These are phyloP conservation scores for Platycnemis pennipes DNA, from an alignment of 2,888 invertebrate species.

Conservation along the genomic window DNA sequence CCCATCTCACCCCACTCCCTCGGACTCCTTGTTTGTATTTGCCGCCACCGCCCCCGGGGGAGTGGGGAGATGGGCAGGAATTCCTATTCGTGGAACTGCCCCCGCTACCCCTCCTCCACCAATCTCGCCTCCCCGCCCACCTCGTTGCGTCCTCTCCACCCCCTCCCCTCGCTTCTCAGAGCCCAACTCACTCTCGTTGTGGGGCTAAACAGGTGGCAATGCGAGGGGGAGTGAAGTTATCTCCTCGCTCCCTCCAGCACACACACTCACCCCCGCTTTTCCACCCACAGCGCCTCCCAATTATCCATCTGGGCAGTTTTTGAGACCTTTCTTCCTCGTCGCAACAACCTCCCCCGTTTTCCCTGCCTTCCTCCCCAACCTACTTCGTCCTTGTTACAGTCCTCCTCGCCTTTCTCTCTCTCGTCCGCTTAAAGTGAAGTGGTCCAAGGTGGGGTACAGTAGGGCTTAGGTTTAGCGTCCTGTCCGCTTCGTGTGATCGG, in stretches of 20 bases:
- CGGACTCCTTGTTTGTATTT: conserved; percentile 55
- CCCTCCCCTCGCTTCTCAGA: not conserved
- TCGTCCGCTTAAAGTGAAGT: not conserved
- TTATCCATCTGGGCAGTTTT: conserved; percentile 64
- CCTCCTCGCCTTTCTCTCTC: not conserved
- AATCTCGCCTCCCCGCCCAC: not conserved
- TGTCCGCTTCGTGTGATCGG: not conserved
- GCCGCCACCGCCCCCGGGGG: conserved; percentile 53
- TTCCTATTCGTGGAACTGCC: conserved; percentile 64
- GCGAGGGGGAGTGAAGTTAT: not conserved
- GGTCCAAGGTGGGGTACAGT: not conserved
- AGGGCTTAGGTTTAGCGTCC: not conserved
- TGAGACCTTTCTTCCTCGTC: not conserved
- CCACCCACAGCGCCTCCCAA: conserved; percentile 55
- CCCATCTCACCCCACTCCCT: not conserved
- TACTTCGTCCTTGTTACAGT: not conserved
- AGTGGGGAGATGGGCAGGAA: not conserved
- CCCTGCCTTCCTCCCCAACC: not conserved
- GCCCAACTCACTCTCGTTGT: conserved; percentile 18
- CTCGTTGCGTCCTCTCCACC: not conserved
- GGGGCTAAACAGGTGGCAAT: conserved; percentile 58
- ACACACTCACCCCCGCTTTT: not conserved
- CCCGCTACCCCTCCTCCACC: not conserved
- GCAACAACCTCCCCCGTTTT: not conserved
- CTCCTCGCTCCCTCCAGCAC: not conserved